Percentiles rank a stretch among this genome's conserved stretches.
Evolutionary conservation across 2,113 vertebrate species (phyloP).

Genomic region (Atractosteus spatula): DNA sequence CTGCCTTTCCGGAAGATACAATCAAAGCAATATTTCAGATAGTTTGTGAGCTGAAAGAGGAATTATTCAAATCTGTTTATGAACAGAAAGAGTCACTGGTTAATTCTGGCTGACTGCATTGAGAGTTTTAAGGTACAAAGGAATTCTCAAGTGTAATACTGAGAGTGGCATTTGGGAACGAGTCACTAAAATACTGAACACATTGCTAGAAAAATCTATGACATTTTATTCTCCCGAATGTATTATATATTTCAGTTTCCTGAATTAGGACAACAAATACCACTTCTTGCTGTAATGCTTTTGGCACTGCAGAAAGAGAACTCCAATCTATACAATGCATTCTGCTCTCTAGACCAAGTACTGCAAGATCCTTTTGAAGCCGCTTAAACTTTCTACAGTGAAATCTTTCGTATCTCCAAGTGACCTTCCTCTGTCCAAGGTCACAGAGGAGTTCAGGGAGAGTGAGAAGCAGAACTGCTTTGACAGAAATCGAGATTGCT

Average conservation of each 20-base stretch:
- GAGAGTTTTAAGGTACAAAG: neutral
- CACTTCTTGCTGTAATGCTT: neutral
- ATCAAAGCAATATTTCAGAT: neutral
- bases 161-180: neutral
- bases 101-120: neutral
- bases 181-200: neutral
- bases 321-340: neutral
- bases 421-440: neutral
- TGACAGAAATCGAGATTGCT: too few relatives aligned
- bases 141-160: neutral
- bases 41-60: neutral
- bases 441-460: neutral
- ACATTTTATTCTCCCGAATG: neutral
- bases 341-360: neutral
- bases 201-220: neutral
- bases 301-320: slow-evolving; percentile 1
- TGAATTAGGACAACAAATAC: neutral
- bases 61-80: neutral
- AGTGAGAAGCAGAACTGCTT: neutral
- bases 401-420: neutral
- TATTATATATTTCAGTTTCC: neutral
- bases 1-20: neutral
- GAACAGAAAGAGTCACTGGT: neutral
- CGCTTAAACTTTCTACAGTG: neutral
- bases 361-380: slow-evolving; percentile 2